A percentile compares a stretch with the other conserved stretches of the same genome.
Evolutionary conservation across 1,140 invertebrate genomes (phyloP).

Genomic region (Drosophila burlai): DNA sequence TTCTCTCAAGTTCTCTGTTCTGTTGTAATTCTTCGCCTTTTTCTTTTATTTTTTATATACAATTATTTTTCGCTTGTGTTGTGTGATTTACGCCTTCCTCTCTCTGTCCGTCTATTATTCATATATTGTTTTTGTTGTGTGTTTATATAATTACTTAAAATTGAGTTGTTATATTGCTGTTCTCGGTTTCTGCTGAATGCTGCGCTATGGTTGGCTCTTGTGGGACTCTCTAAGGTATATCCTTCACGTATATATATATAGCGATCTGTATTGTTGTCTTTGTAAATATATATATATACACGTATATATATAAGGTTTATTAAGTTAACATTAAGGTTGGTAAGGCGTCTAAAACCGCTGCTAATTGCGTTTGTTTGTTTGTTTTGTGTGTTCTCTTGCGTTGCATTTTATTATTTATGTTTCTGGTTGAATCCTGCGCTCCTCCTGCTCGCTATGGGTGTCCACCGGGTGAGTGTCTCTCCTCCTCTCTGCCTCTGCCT

Average conservation of each 20-base stretch:
- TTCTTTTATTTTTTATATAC: conserved; percentile 2
- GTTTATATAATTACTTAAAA: conserved; percentile 60
- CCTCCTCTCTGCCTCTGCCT: background rate
- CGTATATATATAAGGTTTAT: conserved; percentile 18
- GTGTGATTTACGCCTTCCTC: conserved; percentile 8
- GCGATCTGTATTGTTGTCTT: conserved; percentile 10
- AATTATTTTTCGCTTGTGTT: background rate
- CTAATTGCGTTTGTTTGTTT: conserved; percentile 56
- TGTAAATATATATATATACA: conserved; percentile 13
- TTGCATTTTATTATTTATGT: conserved; percentile 58
- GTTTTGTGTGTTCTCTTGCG: conserved; percentile 33
- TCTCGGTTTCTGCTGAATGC: conserved; percentile 16
- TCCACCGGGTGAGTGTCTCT: background rate
- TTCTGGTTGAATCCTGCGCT: conserved; percentile 20
- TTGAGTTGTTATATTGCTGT: conserved; percentile 47
- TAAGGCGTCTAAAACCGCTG: conserved; percentile 75
- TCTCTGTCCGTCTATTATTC: conserved; percentile 7
- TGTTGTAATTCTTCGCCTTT: background rate
- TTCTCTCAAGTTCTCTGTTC: background rate
- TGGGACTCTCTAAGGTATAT: conserved; percentile 26
- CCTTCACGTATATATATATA: conserved; percentile 9
- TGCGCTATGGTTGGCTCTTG: conserved; percentile 46
- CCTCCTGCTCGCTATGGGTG: background rate
- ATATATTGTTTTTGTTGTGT: conserved; percentile 47
- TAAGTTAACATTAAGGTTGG: conserved; percentile 41